Evolutionary conservation across 2,113 vertebrate genomes (phyloP).

Genomic region (Heloderma charlesbogerti): DNA sequence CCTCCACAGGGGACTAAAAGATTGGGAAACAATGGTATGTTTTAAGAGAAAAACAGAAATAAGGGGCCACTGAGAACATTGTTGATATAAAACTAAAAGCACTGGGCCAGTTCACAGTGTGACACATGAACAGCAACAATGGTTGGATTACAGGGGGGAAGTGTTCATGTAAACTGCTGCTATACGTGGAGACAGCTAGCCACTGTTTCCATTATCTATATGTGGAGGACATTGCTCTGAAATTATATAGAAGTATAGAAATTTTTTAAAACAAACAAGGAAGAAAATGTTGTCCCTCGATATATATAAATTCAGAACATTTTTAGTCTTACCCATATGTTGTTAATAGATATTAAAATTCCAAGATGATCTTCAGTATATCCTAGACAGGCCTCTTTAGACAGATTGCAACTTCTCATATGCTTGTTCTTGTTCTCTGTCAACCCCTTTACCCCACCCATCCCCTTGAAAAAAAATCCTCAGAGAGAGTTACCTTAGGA

Average conservation of each 20-base stretch:
- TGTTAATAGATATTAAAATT: too few species aligned
- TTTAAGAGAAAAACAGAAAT: background rate
- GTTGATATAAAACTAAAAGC: background rate
- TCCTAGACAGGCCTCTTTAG: background rate
- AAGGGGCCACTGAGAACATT: background rate
- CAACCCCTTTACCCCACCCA: background rate
- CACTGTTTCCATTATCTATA: background rate
- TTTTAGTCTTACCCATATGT: too few species aligned
- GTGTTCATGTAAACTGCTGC: background rate
- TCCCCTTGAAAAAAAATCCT: background rate
- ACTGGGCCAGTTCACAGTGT: background rate
- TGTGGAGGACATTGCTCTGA: background rate
- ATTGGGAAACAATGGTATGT: background rate
- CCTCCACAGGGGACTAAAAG: background rate
- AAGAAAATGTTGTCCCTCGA: background rate
- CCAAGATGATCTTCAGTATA: background rate
- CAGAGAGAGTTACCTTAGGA: conserved; percentile 86
- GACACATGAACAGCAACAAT: background rate
- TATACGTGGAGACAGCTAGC: background rate
- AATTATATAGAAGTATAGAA: background rate
- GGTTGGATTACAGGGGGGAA: background rate
- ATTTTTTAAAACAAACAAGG: too few species aligned
- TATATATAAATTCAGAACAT: background rate
- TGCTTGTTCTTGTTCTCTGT: background rate
- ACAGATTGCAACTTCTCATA: background rate